Evolutionary conservation across 1,140 invertebrate species (phyloP), one percentile per base, ranked within the genome.

Genomic region (Thalassaphorura encarpata): DNA sequence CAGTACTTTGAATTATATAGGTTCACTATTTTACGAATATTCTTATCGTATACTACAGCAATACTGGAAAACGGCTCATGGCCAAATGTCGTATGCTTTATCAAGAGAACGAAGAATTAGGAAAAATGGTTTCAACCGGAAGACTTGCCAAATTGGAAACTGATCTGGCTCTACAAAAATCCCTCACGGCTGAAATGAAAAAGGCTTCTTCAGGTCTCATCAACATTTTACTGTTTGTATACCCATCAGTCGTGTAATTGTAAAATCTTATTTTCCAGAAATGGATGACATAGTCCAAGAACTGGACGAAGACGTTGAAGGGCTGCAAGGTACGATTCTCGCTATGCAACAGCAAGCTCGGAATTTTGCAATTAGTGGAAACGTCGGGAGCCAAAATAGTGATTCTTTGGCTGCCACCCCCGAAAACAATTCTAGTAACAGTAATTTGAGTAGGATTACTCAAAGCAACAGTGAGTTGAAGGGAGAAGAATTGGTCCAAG

Each of bases 81-180:
- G 90, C 93, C 4, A 97, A 96, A 72, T 97, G 94, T 69, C 79
- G 91, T 57, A 76, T 95, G 60, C 75, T 99, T n/a, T 87, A 97
- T 69, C 91, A 96, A 72, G 95, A 99, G 73, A 99, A 99, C 74
- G 94, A 97, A 73, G 94, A 97, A 70, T 75, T 99, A 15, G 94
- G 94, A 19, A 87, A 91, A 70, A 89, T 94, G 78, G 94, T 95
- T 42, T 87, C 89, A 5, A 94, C 90, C 64, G 95, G 94, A 3
- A 76, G 90, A 64, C 83, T 96, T 68, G 92, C 94, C 29, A 96
- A 97, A 73, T 75, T 98, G 27, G 94, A 97, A 75, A 89, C 89
- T 56, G 93, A 97, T 73, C 76, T 98, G 54, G 90, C 92, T 2
- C 75, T 97, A 64, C 90, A 97, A 70, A 94, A 90, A 71, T 95